Percentiles rank a stretch among this genome's conserved stretches.
phyloP scores from a whole-genome alignment of 2,113 vertebrate species.

The Aspidoscelis tigris region DNA sequence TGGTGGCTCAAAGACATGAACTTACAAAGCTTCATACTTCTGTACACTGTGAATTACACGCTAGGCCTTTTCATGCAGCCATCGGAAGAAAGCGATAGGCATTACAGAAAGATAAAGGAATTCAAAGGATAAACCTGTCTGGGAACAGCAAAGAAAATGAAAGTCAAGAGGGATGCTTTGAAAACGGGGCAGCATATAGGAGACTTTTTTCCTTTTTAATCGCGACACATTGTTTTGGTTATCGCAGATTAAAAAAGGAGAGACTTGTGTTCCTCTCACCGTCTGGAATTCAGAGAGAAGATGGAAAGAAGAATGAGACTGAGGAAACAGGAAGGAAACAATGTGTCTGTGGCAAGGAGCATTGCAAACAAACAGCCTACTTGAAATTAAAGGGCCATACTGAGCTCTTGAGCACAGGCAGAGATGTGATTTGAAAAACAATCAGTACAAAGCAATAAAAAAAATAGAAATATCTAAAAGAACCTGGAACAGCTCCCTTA shows the following conservation, averaged over 20 bases:
- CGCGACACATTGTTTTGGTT: not conserved
- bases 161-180: not conserved
- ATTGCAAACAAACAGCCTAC: too few relatives aligned
- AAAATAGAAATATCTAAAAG: not conserved
- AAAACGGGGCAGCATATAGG: not conserved
- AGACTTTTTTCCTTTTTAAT: not conserved
- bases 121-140: not conserved
- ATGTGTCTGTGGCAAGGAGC: not conserved
- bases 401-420: not conserved
- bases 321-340: not conserved
- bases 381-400: not conserved
- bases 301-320: not conserved
- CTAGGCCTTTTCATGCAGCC: not conserved
- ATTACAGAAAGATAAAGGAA: not conserved
- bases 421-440: rapidly evolving
- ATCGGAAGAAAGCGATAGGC: not conserved
- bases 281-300: conserved; percentile 14
- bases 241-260: not conserved
- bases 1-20: not conserved
- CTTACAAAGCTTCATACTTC: not conserved
- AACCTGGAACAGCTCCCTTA: too few relatives aligned
- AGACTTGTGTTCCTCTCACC: not conserved
- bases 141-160: not conserved
- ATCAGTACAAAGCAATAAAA: not conserved
- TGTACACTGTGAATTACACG: not conserved